Evolutionary conservation across 2,113 vertebrate genomes (phyloP), one percentile per base, ranked within the genome.

Genomic region (Tetraodon nigroviridis): DNA sequence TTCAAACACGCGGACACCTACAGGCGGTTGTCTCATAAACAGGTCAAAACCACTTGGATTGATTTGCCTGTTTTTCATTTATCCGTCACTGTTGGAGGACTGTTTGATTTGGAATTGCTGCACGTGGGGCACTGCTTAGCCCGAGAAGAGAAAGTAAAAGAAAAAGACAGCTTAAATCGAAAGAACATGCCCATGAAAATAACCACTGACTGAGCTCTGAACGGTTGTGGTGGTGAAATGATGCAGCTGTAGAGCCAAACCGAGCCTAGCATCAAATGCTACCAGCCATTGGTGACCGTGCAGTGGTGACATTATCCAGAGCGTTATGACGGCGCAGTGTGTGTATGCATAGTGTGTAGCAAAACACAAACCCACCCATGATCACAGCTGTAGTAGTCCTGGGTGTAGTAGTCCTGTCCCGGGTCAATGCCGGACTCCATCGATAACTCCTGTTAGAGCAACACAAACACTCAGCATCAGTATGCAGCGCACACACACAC

Each of bases 361-460:
- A 3, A 29, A 52, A 47, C 59, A 91, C 88, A 84, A 83, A 99
- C 97, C 97, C 95, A 99, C 97, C 97, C 95, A 1, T 95, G 95
- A 24, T 99, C 95, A 69, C 97, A 99, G 90, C 93, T 95, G 92
- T 98, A 99, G 86, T 98, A 98, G 87, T 98, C 95, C 82, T 96
- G 95, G 58, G 93, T 93, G 69, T 94, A 96, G 86, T 95, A 97
- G 64, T 98, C 95, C 84, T 98, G 95, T n/a, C 95, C 95, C 52
- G 95, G 95, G 84, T 98, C 95, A 69, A 98, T 98, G 78, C 95
- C 95, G 69, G 95, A 98, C 75, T 98, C 97, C 95, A 98, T 94
- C 51, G 95, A 98, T 81, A 99, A 88, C 78, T 97, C 95, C 95
- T 98, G 91, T 59, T 55, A 76, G 63, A 86, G 71, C 70, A 68